Evolutionary conservation across 1,140 invertebrate species (phyloP), one percentile per base, ranked within the genome.

Genomic region (Eueides isabella): DNA sequence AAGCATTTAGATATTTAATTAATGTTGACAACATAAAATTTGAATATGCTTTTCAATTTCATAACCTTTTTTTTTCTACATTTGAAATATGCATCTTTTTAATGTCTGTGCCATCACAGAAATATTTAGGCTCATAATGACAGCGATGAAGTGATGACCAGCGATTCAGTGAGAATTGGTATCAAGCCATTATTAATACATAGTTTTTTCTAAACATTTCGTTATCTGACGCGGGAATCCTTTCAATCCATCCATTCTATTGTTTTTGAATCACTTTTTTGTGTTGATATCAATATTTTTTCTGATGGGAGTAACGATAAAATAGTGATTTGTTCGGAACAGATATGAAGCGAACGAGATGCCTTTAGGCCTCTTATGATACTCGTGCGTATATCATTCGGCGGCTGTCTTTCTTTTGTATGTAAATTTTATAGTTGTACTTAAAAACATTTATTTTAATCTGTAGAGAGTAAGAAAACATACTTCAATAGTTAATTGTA

Each of bases 191-290:
- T 92, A 92, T 92, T 92, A 90, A 92, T 89, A 91, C 85, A 85
- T 88, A 89, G 82, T 89, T 87, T 44, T 87, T 88, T 87, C 80
- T 83, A 86, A 86, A 80, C 79, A 74, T 64, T 83, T 89, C 76
- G 81, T 92, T 92, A 92, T 92, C 91, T 90, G 76, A 81, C 79
- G 72, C 84, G 69, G 74, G 86, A 86, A 92, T 89, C 91, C 90
- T 92, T 91, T 91, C 89, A 86, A 91, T 91, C 85, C 83, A 86
- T 90, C 86, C 84, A 80, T 84, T 85, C 90, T 89, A 92, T 92
- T 92, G 91, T 92, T 92, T 92, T 92, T 92, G 78, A 84, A 85
- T 80, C 85, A 81, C 85, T 91, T 92, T 92, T 92, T 92, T 92
- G 81, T 88, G 78, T 88, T 88, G 89, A 92, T 92, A 91, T 91